Evolutionary conservation across 64 coral and sea anemone species (phyloP).

Genomic region (Stylophora pistillata): DNA sequence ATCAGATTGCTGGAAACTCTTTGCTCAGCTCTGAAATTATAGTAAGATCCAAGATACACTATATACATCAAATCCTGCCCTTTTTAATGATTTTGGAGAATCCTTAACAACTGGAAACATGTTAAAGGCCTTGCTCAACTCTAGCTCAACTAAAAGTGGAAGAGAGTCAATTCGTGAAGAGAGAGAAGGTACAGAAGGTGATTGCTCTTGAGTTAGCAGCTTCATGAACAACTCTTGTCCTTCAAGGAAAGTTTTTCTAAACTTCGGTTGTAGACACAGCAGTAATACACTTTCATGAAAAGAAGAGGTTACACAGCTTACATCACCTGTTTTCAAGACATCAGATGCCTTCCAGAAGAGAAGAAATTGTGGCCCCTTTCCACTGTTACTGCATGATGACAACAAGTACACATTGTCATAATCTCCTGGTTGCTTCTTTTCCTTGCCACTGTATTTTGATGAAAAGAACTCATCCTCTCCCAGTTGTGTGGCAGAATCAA

Average conservation of each 20-base stretch:
- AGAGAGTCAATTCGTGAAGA: neutral
- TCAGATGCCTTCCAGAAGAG: neutral
- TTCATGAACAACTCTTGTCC: neutral
- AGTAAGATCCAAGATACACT: no score
- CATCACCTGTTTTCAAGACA: neutral
- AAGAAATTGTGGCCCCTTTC: neutral
- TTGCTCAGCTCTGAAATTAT: no score
- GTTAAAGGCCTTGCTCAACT: no score
- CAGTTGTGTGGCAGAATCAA: neutral
- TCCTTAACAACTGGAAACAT: no score
- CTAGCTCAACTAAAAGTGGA: conserved; percentile 1
- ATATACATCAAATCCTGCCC: no score
- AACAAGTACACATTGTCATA: neutral
- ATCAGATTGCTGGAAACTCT: no score
- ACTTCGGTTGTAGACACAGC: conserved; percentile 35
- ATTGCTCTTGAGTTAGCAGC: neutral
- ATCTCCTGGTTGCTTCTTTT: no score
- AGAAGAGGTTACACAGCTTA: neutral
- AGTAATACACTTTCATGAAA: conserved; percentile 14
- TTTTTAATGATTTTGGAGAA: no score
- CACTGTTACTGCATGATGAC: neutral
- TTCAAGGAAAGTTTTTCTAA: neutral
- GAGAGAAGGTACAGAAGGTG: neutral
- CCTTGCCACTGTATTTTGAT: no score
- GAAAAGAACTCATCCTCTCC: no score